Conservation (phyloP, 2,113 vertebrate species). For the Tympanuchus pallidicinctus region DNA sequence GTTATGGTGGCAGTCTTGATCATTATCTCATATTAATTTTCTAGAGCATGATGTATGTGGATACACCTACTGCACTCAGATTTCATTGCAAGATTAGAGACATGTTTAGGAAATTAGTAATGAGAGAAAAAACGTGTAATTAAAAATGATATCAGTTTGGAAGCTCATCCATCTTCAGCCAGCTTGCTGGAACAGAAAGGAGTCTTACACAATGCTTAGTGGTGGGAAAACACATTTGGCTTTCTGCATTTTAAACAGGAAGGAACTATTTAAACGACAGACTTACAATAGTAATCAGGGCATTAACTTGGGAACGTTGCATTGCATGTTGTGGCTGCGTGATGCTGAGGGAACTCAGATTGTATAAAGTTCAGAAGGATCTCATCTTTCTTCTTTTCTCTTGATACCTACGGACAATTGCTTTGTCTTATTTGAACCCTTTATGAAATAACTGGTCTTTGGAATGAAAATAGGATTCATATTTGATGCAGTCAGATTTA, state of each 20-base stretch:
- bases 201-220: constrained; percentile 55
- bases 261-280: constrained; percentile 65
- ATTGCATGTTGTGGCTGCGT: not conserved
- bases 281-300: constrained; percentile 51
- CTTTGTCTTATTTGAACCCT: not conserved
- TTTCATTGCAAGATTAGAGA: constrained; percentile 50
- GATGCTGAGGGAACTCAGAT: not conserved
- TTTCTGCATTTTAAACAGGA: constrained; percentile 69
- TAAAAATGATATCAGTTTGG: constrained; percentile 64
- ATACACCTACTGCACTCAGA: constrained; percentile 20
- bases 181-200: constrained; percentile 63
- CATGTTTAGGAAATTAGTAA: constrained; percentile 71
- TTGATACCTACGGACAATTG: not conserved
- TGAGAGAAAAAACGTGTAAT: constrained; percentile 59
- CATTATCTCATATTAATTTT: constrained; percentile 70
- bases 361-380: constrained; percentile 5
- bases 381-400: not conserved
- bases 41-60: constrained; percentile 44
- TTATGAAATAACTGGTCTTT: not conserved
- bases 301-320: constrained; percentile 22
- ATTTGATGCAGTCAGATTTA: not conserved
- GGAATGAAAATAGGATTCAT: not conserved
- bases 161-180: constrained; percentile 69
- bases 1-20: constrained; percentile 63
- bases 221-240: constrained; percentile 66